phyloP scores from a whole-genome alignment of 2,888 invertebrate genomes.

The Synergus laeviventris region DNA sequence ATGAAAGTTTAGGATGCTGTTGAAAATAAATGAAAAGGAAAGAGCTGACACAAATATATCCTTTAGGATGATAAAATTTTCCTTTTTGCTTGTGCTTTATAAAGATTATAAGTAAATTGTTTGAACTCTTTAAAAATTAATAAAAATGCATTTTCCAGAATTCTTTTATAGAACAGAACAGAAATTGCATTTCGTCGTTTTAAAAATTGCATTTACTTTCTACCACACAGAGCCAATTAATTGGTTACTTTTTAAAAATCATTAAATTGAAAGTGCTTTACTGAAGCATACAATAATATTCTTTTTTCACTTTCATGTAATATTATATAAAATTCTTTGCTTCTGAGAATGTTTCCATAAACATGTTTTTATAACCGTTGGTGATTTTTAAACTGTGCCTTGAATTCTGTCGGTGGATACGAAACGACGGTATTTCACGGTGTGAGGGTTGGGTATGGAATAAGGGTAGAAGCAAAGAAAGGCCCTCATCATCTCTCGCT shows the following conservation, averaged over 20 bases:
- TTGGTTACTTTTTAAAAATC: no score
- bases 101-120: background rate
- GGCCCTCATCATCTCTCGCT: conserved; percentile 72
- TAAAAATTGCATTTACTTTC: no score
- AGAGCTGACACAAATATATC: background rate
- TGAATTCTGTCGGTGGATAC: conserved; percentile 13
- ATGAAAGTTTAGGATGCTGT: conserved; percentile 25
- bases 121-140: no score
- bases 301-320: no score
- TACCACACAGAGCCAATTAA: background rate
- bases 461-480: conserved; percentile 37
- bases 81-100: background rate
- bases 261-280: background rate
- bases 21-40: conserved; percentile 15
- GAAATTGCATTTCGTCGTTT: no score
- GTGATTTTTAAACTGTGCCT: conserved; percentile 11
- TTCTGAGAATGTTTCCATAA: background rate
- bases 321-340: background rate
- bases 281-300: no score
- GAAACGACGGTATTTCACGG: background rate
- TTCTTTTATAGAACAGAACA: no score
- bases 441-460: background rate
- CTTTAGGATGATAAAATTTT: background rate
- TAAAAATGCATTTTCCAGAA: no score
- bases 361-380: background rate